These are phyloP conservation scores for Anseranas semipalmata DNA, from an alignment of 2,113 vertebrate species.

Conservation along the genomic window DNA sequence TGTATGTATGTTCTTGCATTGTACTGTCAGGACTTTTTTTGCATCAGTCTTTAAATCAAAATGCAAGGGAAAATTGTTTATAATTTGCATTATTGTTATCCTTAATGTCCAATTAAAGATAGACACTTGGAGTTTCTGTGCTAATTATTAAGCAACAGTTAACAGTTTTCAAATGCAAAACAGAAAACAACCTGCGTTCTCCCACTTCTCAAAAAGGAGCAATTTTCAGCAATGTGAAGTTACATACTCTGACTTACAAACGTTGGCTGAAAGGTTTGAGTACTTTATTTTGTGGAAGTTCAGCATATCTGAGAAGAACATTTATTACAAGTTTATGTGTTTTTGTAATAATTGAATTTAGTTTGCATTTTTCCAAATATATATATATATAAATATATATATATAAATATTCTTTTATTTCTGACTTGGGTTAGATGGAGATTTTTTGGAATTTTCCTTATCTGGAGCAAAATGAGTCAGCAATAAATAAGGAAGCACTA, in stretches of 20 bases:
- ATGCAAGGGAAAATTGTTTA: not conserved
- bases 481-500: not conserved
- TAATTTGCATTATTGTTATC: not conserved
- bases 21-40: not conserved
- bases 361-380: not conserved
- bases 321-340: not conserved
- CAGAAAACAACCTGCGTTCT: not conserved
- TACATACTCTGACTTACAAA: not conserved
- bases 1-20: not conserved
- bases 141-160: not conserved
- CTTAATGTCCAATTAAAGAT: not conserved
- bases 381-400: too few species aligned
- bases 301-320: not conserved
- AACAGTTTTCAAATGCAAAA: not conserved
- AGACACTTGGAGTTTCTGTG: not conserved
- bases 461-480: not conserved
- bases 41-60: not conserved
- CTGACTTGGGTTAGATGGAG: not conserved
- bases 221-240: not conserved
- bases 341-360: not conserved
- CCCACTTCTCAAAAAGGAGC: not conserved
- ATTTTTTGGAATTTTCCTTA: not conserved
- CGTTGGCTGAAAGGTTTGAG: not conserved
- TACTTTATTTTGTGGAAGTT: not conserved
- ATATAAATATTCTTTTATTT: rapidly evolving